Evolutionary conservation across 2,888 invertebrate genomes (phyloP).

Genomic region (Eudasyphora cyanicolor): DNA sequence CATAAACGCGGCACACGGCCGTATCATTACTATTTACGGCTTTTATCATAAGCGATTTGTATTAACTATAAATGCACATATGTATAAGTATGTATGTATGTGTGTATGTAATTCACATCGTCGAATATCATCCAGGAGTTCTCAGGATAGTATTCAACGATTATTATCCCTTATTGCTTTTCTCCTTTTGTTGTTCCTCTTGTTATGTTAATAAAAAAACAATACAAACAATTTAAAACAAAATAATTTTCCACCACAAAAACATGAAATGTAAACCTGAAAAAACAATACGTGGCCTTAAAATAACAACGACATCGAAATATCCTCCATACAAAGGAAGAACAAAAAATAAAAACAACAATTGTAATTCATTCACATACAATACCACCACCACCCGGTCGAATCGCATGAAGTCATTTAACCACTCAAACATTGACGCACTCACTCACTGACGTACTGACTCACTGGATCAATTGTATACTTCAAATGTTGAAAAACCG

Average conservation of each 20-base stretch:
- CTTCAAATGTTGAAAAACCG: conserved; percentile 34
- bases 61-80: no score
- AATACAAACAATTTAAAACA: conserved; percentile 12
- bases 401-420: conserved; percentile 22
- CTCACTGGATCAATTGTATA: conserved; percentile 3
- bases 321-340: conserved; percentile 42
- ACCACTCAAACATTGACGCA: conserved; percentile 21
- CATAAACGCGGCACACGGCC: no score
- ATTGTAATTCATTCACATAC: conserved; percentile 51
- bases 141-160: conserved; percentile 48
- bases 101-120: background rate
- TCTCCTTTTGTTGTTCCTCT: conserved; percentile 16
- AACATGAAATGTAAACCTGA: conserved; percentile 57
- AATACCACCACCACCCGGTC: no score
- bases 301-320: conserved; percentile 48
- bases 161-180: conserved; percentile 29
- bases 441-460: conserved; percentile 6
- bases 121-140: conserved; percentile 27
- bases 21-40: no score
- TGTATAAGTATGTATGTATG: background rate
- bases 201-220: background rate
- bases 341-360: no score
- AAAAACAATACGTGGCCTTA: conserved; percentile 43
- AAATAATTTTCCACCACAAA: conserved; percentile 44
- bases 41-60: no score